Evolutionary conservation across 2,113 vertebrate genomes (phyloP), one percentile per base, ranked within the genome.

Genomic region (Alligator mississippiensis): DNA sequence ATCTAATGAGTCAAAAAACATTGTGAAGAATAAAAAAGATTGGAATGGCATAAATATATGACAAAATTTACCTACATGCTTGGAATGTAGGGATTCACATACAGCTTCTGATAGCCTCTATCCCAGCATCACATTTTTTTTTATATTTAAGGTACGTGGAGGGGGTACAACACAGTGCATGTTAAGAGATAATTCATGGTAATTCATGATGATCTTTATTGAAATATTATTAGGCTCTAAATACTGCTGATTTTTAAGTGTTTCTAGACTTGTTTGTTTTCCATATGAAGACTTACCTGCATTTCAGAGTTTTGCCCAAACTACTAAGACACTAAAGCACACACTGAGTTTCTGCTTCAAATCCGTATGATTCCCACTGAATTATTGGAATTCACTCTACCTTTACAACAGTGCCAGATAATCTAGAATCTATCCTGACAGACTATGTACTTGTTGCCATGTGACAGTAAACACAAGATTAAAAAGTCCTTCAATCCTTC

Each of bases 251-350:
- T 4, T 38, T 47, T 74, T 34, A 72, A 34, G 10, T 13, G 4
- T 38, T 80, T 87, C 80, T 89, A 68, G n/a, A 83, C 58, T 57
- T 34, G 16, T 24, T 87, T 70, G 24, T 88, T 94, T 92, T 76
- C 60, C 72, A 76, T 4, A 24, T 34, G 1, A 0, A 80, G 34
- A 79, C 66, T 60, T 89, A 8, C 70, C 89, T 75, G 15, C 21
- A 64, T 80, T 75, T 57, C 83, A 63, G 21, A 77, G 25, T 24
- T 54, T 80, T 19, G 47, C 11, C 34, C 70, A 38, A 59, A 78
- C 57, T 30, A 27, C 12, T 76, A 61, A 27, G 34, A 57, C 87
- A 27, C 77, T 87, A 82, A 94, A 89, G 87, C 80, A 27, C 55
- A 18, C 72, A 12, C 62, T 66, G n/a, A 77, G 28, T 75, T 91